Evolutionary conservation across 2,113 vertebrate species (phyloP).

Genomic region (Dasyprocta punctata): DNA sequence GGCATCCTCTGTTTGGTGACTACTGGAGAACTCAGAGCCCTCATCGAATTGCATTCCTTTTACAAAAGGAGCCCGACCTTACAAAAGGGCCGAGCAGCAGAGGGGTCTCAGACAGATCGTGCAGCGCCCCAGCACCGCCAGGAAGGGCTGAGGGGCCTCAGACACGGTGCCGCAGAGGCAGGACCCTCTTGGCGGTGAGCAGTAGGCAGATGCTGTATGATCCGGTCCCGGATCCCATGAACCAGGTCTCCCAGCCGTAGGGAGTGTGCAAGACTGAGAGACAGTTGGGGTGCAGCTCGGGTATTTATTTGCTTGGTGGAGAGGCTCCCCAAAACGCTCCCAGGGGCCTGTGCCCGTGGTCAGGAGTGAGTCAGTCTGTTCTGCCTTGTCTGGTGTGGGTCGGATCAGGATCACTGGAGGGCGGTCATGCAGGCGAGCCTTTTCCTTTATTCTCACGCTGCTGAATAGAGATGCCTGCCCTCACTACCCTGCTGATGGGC

Average conservation of each 20-base stretch:
- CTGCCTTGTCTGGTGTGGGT: neutral
- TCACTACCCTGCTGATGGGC: neutral
- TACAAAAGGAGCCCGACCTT: neutral
- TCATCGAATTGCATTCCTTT: neutral
- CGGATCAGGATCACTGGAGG: neutral
- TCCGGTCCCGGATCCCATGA: constrained; percentile 87
- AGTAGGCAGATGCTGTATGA: constrained; percentile 61
- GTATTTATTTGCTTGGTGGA: constrained; percentile 82
- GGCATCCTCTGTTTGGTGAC: neutral
- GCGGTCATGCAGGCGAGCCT: too few relatives aligned
- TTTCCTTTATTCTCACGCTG: neutral
- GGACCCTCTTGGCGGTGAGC: constrained; percentile 86
- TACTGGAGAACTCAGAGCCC: neutral
- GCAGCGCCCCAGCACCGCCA: neutral
- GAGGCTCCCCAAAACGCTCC: constrained; percentile 79
- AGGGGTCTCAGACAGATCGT: neutral
- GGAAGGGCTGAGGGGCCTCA: neutral
- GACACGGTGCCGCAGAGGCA: rapidly evolving
- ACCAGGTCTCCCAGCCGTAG: neutral
- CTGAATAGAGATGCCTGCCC: neutral
- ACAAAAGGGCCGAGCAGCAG: neutral
- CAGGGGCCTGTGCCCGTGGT: constrained; percentile 75
- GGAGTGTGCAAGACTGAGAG: constrained; percentile 53
- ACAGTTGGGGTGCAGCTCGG: constrained; percentile 88
- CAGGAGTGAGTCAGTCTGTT: neutral